Conservation (phyloP, 53 echinoderm and acorn worm genomes). For the Echinarachnius parma region DNA sequence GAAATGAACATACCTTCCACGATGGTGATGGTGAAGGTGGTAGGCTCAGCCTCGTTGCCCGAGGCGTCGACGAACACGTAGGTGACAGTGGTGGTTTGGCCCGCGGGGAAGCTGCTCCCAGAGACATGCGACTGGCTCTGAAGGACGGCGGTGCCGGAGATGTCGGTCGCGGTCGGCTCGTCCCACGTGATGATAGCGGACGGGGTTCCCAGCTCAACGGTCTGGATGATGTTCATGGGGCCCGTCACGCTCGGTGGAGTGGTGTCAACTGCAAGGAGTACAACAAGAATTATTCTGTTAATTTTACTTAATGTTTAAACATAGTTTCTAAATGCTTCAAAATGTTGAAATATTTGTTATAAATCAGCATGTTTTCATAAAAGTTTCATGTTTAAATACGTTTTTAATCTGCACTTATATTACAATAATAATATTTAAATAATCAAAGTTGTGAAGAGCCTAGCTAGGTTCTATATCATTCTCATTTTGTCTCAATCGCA, state of each 20-base stretch:
- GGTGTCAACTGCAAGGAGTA: background rate
- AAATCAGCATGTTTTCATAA: no score
- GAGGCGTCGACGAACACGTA: constrained; percentile 50
- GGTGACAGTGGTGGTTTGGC: constrained; percentile 48
- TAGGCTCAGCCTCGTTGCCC: constrained; percentile 21
- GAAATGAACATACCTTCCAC: no score
- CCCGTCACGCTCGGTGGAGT: background rate
- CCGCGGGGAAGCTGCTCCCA: constrained; percentile 37
- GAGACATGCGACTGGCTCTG: constrained; percentile 5
- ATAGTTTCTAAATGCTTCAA: no score
- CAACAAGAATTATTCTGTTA: no score
- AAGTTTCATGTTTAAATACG: no score
- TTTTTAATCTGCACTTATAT: no score
- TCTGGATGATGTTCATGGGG: constrained; percentile 35
- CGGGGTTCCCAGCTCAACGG: constrained; percentile 41
- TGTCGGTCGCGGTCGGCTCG: constrained; percentile 63
- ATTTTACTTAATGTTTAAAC: no score
- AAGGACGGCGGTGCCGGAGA: constrained; percentile 47
- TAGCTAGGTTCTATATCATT: no score
- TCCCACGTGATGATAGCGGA: constrained; percentile 32
- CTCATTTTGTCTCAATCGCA: no score
- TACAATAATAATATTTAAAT: no score
- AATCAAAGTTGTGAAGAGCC: no score
- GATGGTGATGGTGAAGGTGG: constrained; percentile 46
- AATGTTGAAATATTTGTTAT: no score